A percentile compares a stretch with the other conserved stretches of the same genome.
Conservation (phyloP, 2,888 invertebrate species). For the Carterocephalus palaemon region DNA sequence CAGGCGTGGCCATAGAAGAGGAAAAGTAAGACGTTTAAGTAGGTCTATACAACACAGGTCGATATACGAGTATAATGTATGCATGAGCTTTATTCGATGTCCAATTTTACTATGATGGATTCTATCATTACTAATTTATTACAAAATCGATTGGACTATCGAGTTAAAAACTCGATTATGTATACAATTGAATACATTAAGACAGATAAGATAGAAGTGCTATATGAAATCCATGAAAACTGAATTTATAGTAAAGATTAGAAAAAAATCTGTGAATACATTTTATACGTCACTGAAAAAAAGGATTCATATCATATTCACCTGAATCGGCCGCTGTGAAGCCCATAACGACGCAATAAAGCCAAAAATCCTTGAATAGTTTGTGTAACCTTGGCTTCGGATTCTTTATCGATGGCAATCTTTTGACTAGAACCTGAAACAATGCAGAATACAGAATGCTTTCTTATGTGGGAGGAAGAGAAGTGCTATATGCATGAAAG, state of each 20-base stretch:
- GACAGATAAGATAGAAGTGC: constrained; percentile 33
- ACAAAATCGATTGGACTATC: constrained; percentile 2
- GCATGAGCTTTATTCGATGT: no score
- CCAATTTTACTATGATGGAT: no score
- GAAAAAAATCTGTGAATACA: constrained; percentile 38
- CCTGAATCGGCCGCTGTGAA: constrained; percentile 92
- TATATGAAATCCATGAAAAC: constrained; percentile 34
- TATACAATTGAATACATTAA: constrained; percentile 16
- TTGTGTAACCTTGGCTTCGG: constrained; percentile 96
- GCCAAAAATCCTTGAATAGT: constrained; percentile 99
- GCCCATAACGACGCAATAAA: constrained; percentile 99
- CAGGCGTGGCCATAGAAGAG: constrained; percentile 74
- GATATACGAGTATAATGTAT: constrained; percentile 11
- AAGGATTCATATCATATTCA: constrained; percentile 41
- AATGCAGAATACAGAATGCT: not conserved
- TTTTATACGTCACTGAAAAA: constrained; percentile 26
- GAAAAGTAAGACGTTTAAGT: constrained; percentile 67
- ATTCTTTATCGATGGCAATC: constrained; percentile 93
- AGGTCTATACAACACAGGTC: constrained; percentile 45
- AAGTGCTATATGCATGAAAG: no score
- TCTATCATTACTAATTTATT: no score
- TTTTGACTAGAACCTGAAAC: constrained; percentile 82
- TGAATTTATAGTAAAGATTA: constrained; percentile 31
- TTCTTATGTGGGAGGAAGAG: no score
- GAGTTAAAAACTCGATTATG: constrained; percentile 19